Conservation (phyloP, 2,888 invertebrate genomes). For the Trachelus tabidus region DNA sequence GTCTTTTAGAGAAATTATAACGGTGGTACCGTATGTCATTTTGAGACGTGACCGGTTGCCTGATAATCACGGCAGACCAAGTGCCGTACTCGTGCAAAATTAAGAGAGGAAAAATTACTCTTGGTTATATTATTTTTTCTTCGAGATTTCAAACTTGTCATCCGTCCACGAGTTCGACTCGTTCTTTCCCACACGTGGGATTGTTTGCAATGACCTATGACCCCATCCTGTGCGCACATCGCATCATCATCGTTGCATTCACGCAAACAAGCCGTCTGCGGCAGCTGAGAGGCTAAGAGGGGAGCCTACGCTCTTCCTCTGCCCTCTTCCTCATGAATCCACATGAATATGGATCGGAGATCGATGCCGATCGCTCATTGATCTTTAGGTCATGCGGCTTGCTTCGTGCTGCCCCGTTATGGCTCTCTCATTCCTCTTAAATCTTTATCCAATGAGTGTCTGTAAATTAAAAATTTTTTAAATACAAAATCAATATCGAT, state of each 20-base stretch:
- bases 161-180: constrained; percentile 25
- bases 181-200: constrained; percentile 62
- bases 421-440: background rate
- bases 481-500: background rate
- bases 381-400: constrained; percentile 58
- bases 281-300: constrained; percentile 27
- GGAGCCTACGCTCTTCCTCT: constrained; percentile 27
- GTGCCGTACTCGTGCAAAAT: background rate
- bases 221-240: constrained; percentile 51
- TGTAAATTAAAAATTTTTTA: background rate
- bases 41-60: background rate
- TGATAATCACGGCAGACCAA: background rate
- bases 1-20: background rate
- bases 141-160: background rate
- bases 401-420: background rate
- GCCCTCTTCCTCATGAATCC: constrained; percentile 15
- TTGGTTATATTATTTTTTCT: background rate
- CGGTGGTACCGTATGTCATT: too few species aligned
- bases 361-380: constrained; percentile 56
- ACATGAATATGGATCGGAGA: constrained; percentile 52
- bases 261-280: constrained; percentile 47
- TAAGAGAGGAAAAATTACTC: background rate
- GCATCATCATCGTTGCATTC: constrained; percentile 59
- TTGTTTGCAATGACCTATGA: constrained; percentile 63
- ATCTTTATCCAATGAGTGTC: background rate